These are phyloP conservation scores for Phymanthus crucifer DNA, from an alignment of 92 coral and sea anemone genomes.

Conservation along the genomic window DNA sequence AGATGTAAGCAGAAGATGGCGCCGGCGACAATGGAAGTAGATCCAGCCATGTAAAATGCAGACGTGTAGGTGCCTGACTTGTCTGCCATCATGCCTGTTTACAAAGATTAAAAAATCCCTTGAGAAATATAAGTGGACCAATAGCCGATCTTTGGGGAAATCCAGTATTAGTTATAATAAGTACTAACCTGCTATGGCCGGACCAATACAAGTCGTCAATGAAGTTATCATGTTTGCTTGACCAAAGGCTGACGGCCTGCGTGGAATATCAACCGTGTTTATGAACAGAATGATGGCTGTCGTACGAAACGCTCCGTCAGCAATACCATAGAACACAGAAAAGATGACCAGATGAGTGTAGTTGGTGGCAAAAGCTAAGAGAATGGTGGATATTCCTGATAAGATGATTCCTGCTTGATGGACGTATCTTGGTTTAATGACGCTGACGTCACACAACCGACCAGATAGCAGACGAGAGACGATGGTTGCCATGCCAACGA, in stretches of 20 bases:
- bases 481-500: conserved; percentile 14
- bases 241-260: conserved; percentile 19
- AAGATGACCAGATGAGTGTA: conserved; percentile 33
- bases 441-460: conserved; percentile 13
- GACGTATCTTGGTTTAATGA: conserved; percentile 18
- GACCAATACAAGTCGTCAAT: conserved; percentile 1
- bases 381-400: conserved; percentile 22
- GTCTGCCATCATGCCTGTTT: conserved; percentile 8
- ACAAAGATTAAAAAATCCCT: neutral
- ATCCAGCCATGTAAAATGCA: conserved; percentile 14
- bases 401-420: conserved; percentile 20
- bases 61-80: conserved; percentile 5
- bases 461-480: conserved; percentile 26
- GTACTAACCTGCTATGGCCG: conserved; percentile 28
- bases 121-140: neutral
- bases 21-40: conserved; percentile 1
- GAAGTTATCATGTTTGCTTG: conserved; percentile 17
- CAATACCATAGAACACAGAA: conserved; percentile 35
- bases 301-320: conserved; percentile 21
- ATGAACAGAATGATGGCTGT: conserved; percentile 20
- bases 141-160: neutral
- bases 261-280: conserved; percentile 21
- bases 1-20: neutral
- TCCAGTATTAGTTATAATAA: neutral
- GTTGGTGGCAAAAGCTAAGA: conserved; percentile 6